Evolutionary conservation across 2,797 vertebrate species (phyloP).

Genomic region (Loris lydekkerianus): DNA sequence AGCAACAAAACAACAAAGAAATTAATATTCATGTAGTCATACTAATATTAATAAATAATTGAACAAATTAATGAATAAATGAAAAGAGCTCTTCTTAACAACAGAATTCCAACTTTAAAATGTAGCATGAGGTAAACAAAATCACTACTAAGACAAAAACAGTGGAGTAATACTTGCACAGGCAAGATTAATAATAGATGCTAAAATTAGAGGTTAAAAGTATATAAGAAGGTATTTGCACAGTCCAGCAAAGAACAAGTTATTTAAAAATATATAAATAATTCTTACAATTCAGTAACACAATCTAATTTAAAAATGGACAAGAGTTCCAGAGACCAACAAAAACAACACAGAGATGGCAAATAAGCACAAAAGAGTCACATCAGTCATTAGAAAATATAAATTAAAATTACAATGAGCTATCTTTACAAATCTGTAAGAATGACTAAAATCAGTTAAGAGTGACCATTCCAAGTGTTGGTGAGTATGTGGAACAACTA

Average conservation of each 20-base stretch:
- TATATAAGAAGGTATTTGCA: background rate
- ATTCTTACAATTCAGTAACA: background rate
- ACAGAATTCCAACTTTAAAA: constrained; percentile 25
- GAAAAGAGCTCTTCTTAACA: constrained; percentile 2
- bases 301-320: constrained; percentile 44
- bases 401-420: background rate
- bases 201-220: background rate
- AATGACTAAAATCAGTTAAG: constrained; percentile 35
- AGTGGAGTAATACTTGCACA: background rate
- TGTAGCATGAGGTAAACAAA: constrained; percentile 4
- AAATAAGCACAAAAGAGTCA: constrained; percentile 25
- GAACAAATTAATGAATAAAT: background rate
- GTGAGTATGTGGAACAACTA: background rate
- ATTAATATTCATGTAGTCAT: background rate
- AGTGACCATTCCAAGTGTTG: background rate
- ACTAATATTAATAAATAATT: background rate
- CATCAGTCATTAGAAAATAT: constrained; percentile 10
- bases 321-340: background rate
- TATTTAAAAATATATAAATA: background rate
- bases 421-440: constrained; percentile 12
- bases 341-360: background rate
- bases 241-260: constrained; percentile 20
- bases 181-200: background rate
- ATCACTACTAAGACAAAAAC: constrained; percentile 55
- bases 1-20: background rate